phyloP scores from a whole-genome alignment of 2,797 vertebrate species.

The Spinus pinus region DNA sequence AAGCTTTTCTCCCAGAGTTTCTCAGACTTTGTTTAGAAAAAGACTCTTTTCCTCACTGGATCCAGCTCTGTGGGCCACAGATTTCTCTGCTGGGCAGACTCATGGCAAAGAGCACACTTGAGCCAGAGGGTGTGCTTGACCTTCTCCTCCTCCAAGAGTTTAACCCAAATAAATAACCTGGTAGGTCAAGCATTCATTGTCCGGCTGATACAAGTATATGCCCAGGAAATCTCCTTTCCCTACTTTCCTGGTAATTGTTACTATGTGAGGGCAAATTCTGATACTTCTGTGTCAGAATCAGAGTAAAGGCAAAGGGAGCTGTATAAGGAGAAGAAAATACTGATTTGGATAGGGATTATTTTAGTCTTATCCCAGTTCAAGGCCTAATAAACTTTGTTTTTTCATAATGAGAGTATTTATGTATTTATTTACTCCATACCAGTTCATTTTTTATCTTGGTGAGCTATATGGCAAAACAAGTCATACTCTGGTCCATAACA shows the following conservation, averaged over 20 bases:
- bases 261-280: not conserved
- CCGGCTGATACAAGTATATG: not conserved
- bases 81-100: not conserved
- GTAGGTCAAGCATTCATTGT: not conserved
- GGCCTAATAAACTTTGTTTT: not conserved
- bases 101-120: not conserved
- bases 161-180: not conserved
- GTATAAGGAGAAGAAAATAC: not conserved
- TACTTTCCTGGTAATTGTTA: not conserved
- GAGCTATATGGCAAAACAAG: not conserved
- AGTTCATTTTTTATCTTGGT: not conserved
- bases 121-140: not conserved
- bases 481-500: not conserved
- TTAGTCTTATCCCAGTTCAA: not conserved
- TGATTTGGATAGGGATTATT: not conserved
- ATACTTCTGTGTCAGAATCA: not conserved
- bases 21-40: not conserved
- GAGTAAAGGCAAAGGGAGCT: not conserved
- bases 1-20: not conserved
- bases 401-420: not conserved
- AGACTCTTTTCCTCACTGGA: fast-evolving
- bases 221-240: not conserved
- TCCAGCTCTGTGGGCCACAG: fast-evolving
- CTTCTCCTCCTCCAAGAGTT: not conserved
- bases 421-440: not conserved